These are phyloP conservation scores for Panagrolaimus sp. DNA, from an alignment of 1,140 invertebrate genomes.

Conservation along the genomic window DNA sequence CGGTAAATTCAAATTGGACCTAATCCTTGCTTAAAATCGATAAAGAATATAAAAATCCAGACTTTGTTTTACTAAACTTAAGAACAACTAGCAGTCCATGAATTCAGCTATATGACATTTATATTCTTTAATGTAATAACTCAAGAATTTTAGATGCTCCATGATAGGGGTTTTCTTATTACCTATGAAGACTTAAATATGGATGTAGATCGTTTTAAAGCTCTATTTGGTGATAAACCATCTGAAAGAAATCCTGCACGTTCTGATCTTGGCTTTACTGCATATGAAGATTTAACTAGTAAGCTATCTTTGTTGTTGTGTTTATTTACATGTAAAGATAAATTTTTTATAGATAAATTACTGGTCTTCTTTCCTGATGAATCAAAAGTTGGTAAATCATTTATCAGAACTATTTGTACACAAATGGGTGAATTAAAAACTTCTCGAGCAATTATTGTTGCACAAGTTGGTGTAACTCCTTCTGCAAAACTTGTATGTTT, in stretches of 20 bases:
- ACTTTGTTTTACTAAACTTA: too few relatives aligned
- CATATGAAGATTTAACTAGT: conserved; percentile 95
- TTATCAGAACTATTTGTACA: conserved; percentile 96
- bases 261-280: conserved; percentile 73
- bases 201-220: conserved; percentile 93
- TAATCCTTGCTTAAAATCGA: too few relatives aligned
- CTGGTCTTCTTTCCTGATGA: conserved; percentile 99
- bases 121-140: too few relatives aligned
- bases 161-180: conserved; percentile 68
- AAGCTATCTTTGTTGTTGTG: conserved; percentile 29
- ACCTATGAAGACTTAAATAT: conserved; percentile 99
- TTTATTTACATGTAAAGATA: conserved; percentile 8
- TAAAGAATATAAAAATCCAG: too few relatives aligned
- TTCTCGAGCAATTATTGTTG: conserved; percentile 86
- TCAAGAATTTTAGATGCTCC: conserved; percentile 63
- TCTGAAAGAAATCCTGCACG: conserved; percentile 76
- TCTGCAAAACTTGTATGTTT: conserved; percentile 80
- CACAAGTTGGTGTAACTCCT: conserved; percentile 92
- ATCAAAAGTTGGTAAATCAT: conserved; percentile 96
- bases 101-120: too few relatives aligned
- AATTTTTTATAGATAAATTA: conserved; percentile 81
- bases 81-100: too few relatives aligned
- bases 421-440: conserved; percentile 99
- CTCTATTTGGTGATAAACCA: conserved; percentile 93
- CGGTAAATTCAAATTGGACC: too few relatives aligned